Evolutionary conservation across 2,888 invertebrate species (phyloP), one percentile per base, ranked within the genome.

Genomic region (Diaperis boleti): DNA sequence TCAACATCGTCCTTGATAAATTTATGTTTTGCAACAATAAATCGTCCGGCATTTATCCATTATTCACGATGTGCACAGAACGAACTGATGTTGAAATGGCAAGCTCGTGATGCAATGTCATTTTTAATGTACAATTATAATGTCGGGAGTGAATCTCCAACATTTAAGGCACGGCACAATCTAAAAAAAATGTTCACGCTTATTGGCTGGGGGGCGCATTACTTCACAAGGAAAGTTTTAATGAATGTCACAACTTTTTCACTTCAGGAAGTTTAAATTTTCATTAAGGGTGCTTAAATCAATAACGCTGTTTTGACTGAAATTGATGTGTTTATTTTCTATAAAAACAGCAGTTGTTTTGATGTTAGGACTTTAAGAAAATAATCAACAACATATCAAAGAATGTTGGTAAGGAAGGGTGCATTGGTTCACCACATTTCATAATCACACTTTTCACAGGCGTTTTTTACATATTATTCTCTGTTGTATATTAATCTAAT

Each of bases 81-180:
- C 49, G 20, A 31, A 59, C 49, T 14, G 41, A 41, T 59, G 49
- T 49, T 18, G 41, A 41, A 62, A 62, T 56, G 49, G 55, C 42
- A 35, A 31, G 41, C 37, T 62, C 62, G 62, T 57, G 62, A 56
- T 29, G 50, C 49, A 56, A 56, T 62, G 42, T 41, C 44, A 52
- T 59, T 54, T 54, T 54, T 42, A 54, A 54, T 42, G 15, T 39
- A 11, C 42, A 54, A 54, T 49, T 54, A 41, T 54, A 54, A 52
- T 39, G 52, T 54, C 54, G 54, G n/a, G 18, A 42, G 31, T 8
- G 26, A 42, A 52, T 22, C 35, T 52, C 10, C 37, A 52, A 52
- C 14, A 20, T 20, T 20, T 17, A 18, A 3, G 7, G 41, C n/a
- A 15, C 20, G 39, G 39, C 14, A 15, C 14, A 15, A 18, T 18